Conservation (phyloP, 2,888 invertebrate genomes). For the Pimpla rufipes region DNA sequence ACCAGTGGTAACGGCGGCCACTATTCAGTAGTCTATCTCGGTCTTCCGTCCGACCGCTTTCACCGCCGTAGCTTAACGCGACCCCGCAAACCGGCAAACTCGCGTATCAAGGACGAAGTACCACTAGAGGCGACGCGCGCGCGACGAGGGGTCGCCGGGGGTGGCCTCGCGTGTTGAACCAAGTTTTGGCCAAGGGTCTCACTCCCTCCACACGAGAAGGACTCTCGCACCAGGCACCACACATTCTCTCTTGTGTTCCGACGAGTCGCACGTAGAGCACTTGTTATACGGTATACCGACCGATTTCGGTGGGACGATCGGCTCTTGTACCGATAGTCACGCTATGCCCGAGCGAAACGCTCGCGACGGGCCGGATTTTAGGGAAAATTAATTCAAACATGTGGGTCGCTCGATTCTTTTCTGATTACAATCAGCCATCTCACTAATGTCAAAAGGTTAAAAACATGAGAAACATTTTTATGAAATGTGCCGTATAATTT, state of each 20-base stretch:
- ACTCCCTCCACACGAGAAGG: constrained; percentile 28
- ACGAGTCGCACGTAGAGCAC: not conserved
- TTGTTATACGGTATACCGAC: constrained; percentile 16
- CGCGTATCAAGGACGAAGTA: constrained; percentile 43
- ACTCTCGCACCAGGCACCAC: constrained; percentile 51
- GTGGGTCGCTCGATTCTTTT: not conserved
- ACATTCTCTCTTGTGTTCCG: not conserved
- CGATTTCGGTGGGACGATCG: constrained; percentile 43
- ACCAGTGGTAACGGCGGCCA: constrained; percentile 5
- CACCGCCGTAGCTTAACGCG: constrained; percentile 46
- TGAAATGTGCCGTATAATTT: not conserved
- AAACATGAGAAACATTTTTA: not conserved
- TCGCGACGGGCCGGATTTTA: constrained; percentile 8
- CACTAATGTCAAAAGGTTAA: not conserved
- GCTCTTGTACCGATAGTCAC: constrained; percentile 48
- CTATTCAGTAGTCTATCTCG: constrained; percentile 64
- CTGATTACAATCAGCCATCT: not conserved
- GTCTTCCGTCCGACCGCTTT: constrained; percentile 61
- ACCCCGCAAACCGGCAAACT: constrained; percentile 30
- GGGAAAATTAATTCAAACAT: constrained; percentile 22
- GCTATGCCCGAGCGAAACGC: constrained; percentile 16
- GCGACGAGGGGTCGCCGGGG: constrained; percentile 4
- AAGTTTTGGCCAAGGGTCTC: constrained; percentile 52
- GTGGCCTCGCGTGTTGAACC: constrained; percentile 43
- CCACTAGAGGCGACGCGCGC: constrained; percentile 6